Evolutionary conservation across 2,888 invertebrate genomes (phyloP), one percentile per base, ranked within the genome.

Genomic region (Epirrita christyi): DNA sequence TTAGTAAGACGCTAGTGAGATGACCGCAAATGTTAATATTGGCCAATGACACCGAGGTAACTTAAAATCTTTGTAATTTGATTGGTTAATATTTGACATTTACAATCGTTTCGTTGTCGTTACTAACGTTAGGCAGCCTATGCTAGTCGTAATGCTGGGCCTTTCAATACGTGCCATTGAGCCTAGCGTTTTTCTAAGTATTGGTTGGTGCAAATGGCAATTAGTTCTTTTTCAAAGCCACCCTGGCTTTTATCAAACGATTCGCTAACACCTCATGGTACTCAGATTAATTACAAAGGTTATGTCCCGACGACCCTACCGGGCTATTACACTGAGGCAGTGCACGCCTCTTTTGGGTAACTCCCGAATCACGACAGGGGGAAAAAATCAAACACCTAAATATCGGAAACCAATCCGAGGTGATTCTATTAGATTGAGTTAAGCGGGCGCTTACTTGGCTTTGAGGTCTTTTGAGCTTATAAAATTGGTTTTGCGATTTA

Each of bases 391-490:
- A 85, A 85, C 84, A 80, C 21, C 89, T 90, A 89, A 88, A 89
- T 92, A 92, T 91, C 83, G 89, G 87, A 88, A 89, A 90, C 85
- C 85, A 85, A 89, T 88, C 86, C 76, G 78, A 84, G 80, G 86
- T 88, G 85, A 90, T 92, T 91, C 88, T 87, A 88, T 90, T 91
- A 88, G 84, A 83, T 85, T 86, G 82, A 88, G 83, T 85, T 81
- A 86, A 88, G 78, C 76, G 74, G 67, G 72, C 71, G 73, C 73
- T 81, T 80, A 81, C 80, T 77, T 78, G 74, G 68, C 79, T 77
- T 75, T 78, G 72, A 80, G 76, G 76, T 78, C 74, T 78, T 56
- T 70, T 55, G 70, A 71, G 77, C 67, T 65, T 75, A 77, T 55
- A 21, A 44, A 50, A 48, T 48, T 73, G 68, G 72, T 53, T 45